A percentile compares a stretch with the other conserved stretches of the same genome.
Conservation (phyloP, 2,113 vertebrate species). For the Dipodomys spectabilis region DNA sequence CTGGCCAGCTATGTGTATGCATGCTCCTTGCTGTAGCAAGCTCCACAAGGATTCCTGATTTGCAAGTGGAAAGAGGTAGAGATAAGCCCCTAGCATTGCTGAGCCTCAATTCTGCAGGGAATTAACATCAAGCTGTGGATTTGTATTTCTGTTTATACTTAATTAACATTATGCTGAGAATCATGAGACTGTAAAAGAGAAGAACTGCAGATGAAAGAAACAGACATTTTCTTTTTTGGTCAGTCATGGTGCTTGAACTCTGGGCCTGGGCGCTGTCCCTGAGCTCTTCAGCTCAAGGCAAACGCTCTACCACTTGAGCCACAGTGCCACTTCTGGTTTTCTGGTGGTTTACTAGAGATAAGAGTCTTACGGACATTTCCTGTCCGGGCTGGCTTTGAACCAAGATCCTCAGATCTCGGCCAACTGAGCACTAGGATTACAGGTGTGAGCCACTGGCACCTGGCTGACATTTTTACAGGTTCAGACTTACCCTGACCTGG, state of each 20-base stretch:
- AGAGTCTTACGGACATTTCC: no score
- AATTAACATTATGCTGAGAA: neutral
- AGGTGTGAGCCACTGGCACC: no score
- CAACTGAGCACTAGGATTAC: no score
- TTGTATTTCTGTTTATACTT: neutral
- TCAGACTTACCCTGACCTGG: neutral
- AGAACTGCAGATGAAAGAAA: neutral
- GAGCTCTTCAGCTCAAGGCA: no score
- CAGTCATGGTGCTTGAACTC: no score
- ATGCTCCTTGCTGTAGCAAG: no score
- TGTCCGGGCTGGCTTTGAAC: no score
- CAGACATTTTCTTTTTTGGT: neutral
- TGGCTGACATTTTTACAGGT: neutral
- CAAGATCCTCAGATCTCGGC: no score
- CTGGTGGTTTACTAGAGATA: no score
- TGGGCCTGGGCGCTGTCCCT: no score
- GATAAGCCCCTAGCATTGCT: neutral
- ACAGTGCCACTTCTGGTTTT: no score
- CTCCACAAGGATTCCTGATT: neutral
- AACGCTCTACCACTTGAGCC: no score
- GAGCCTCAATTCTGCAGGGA: neutral
- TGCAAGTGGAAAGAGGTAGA: neutral
- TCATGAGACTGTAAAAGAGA: neutral
- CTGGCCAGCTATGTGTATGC: rapidly evolving
- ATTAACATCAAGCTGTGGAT: neutral